Base-by-base conservation (phyloP, 2,888 invertebrate species). In the Pteria penguin region DNA sequence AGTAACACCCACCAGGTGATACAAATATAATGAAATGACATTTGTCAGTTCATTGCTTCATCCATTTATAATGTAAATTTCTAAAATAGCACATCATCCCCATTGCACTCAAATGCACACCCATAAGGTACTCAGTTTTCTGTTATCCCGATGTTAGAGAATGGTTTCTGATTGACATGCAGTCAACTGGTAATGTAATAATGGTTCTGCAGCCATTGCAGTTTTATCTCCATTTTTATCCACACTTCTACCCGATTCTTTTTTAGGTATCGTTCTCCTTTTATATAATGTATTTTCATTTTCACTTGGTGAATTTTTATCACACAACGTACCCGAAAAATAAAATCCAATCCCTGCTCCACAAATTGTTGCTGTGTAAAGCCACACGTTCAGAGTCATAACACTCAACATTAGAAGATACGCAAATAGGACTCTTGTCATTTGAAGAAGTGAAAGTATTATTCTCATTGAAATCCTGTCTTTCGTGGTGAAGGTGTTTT, bases 321-420 rank as follows among this genome's bases (percentile, higher is more conserved):
- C 11, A 45, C 24, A 22, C 4, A 67, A 54, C 5, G 32, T 26
- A n/a, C 24, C 55, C 14, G 52, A 27, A 32, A 67, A 55, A 55
- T 22, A 67, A 32, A 32, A 67, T 31, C 67, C 67, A 55, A 55
- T 55, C 24, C 55, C 67, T 1, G 67, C 54, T 18, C 67, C 67
- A 4, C 54, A 11, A n/a, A 55, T 55, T 5, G 52, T 52, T 27
- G 67, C 14, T 32, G 33, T 31, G 26, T 67, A 67, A 27, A 67
- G 54, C 67, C 67, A 67, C 1, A 57, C 8, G 32, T 67, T 67
- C 54, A 67, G 29, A n/a, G 67, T 67, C 67, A 67, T 67, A 26
- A 67, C 67, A 31, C 27, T 55, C n/a, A 67, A 55, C 67, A 67
- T 67, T 31, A 67, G 32, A 55, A 54, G 22, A 32, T 67, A 67